Conservation (phyloP, 1,140 invertebrate species). For the Rhyzopertha dominica region DNA sequence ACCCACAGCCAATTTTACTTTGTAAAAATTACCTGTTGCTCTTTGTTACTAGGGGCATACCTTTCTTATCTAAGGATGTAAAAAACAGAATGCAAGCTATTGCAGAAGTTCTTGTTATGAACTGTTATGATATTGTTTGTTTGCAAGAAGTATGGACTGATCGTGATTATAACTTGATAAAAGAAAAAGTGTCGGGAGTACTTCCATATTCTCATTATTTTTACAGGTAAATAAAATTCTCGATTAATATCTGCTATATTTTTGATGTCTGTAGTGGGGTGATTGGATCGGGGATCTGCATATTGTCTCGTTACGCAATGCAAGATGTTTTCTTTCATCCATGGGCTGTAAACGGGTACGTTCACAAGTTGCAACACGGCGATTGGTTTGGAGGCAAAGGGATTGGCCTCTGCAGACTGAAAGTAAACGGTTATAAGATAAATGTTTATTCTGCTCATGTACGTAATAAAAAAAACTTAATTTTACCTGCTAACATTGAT, state of each 20-base stretch:
- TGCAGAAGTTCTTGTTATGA: constrained; percentile 61
- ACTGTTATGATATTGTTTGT: constrained; percentile 81
- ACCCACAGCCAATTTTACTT: constrained; percentile 8
- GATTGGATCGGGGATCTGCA: constrained; percentile 84
- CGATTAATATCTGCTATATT: constrained; percentile 12
- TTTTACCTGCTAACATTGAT: background rate
- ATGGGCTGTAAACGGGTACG: constrained; percentile 94
- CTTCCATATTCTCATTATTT: constrained; percentile 89
- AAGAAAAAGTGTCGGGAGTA: constrained; percentile 53
- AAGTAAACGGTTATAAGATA: constrained; percentile 61
- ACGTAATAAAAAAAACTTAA: too few relatives aligned
- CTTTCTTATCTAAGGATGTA: constrained; percentile 72
- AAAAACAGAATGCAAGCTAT: constrained; percentile 74
- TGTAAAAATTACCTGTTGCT: constrained; percentile 10
- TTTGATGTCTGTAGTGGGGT: constrained; percentile 66
- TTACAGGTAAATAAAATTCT: constrained; percentile 62
- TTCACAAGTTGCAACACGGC: constrained; percentile 93
- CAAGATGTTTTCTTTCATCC: constrained; percentile 84
- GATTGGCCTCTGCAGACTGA: constrained; percentile 79
- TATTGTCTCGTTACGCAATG: constrained; percentile 85
- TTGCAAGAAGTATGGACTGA: constrained; percentile 90
- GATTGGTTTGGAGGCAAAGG: constrained; percentile 99
- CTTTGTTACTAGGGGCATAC: constrained; percentile 68
- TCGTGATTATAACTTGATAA: constrained; percentile 69
- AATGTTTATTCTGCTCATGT: constrained; percentile 92